phyloP scores from a whole-genome alignment of 2,888 invertebrate species.

The Brachyptera putata region DNA sequence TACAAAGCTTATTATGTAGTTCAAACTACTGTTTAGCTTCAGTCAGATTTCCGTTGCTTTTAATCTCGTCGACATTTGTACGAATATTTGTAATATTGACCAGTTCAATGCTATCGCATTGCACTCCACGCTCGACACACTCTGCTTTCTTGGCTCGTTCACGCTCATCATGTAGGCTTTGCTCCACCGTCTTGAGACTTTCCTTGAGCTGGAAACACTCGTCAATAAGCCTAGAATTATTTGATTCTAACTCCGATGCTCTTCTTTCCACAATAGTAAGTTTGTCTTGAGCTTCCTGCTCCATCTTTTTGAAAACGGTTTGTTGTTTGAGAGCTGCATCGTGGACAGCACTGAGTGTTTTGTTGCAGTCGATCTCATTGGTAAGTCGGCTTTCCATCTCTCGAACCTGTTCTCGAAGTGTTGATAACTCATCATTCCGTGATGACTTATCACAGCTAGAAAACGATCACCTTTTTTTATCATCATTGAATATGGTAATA shows the following conservation, averaged over 20 bases:
- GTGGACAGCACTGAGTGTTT: neutral
- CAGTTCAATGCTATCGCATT: neutral
- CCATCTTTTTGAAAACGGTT: neutral
- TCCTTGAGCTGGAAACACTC: neutral
- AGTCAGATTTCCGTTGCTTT: too few species aligned
- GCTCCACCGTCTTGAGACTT: neutral
- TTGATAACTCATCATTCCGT: too few species aligned
- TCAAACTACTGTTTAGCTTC: too few species aligned
- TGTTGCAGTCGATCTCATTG: neutral
- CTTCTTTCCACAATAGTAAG: neutral
- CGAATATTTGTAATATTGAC: too few species aligned
- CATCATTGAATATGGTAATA: too few species aligned
- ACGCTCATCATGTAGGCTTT: neutral
- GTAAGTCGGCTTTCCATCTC: neutral
- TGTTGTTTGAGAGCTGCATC: neutral
- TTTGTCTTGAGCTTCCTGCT: conserved; percentile 4
- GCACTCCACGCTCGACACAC: neutral
- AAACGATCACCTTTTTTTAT: too few species aligned
- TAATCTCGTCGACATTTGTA: too few species aligned
- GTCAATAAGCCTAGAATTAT: neutral
- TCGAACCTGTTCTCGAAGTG: neutral
- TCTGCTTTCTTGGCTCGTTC: neutral
- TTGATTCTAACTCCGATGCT: neutral
- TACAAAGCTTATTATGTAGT: too few species aligned
- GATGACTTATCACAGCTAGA: too few species aligned